These are phyloP conservation scores for Takifugu flavidus DNA, from an alignment of 2,113 vertebrate genomes.

Conservation along the genomic window DNA sequence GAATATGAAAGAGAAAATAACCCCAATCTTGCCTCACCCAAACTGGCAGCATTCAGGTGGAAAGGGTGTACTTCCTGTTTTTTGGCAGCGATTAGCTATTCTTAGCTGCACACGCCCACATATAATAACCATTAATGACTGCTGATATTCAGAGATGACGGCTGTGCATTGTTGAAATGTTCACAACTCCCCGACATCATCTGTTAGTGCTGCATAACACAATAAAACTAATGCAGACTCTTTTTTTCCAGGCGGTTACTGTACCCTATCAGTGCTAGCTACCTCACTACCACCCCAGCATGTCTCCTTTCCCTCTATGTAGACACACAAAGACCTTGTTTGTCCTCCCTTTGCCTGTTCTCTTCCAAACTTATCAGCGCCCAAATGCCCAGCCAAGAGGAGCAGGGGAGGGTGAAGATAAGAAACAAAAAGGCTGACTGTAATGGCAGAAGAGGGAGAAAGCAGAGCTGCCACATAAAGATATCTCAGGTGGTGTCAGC, in stretches of 20 bases:
- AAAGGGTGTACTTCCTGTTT: too few relatives aligned
- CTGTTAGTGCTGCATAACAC: too few relatives aligned
- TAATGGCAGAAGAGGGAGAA: slow-evolving; percentile 7
- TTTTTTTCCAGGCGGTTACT: slow-evolving; percentile 45
- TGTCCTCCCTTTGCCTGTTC: slow-evolving; percentile 67
- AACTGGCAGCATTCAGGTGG: too few relatives aligned
- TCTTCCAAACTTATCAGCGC: slow-evolving; percentile 75
- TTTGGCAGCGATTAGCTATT: too few relatives aligned
- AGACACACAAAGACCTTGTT: slow-evolving; percentile 76
- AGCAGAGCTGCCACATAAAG: slow-evolving; percentile 11
- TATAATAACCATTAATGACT: slow-evolving; percentile 31
- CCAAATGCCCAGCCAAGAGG: slow-evolving; percentile 55
- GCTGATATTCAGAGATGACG: slow-evolving; percentile 17
- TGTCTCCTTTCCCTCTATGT: slow-evolving; percentile 59
- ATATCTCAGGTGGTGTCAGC: slow-evolving; percentile 42
- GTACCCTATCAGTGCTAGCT: slow-evolving; percentile 50
- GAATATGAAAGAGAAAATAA: neutral
- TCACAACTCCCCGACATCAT: slow-evolving; percentile 48
- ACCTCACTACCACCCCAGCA: slow-evolving; percentile 43
- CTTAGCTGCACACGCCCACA: slow-evolving; percentile 26
- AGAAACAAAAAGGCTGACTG: slow-evolving; percentile 17
- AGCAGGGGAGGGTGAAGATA: slow-evolving; percentile 19
- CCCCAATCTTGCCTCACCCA: too few relatives aligned
- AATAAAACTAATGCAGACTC: slow-evolving; percentile 28
- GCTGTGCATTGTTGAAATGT: slow-evolving; percentile 32